phyloP scores from a whole-genome alignment of 2,113 vertebrate species.

The Puma concolor region DNA sequence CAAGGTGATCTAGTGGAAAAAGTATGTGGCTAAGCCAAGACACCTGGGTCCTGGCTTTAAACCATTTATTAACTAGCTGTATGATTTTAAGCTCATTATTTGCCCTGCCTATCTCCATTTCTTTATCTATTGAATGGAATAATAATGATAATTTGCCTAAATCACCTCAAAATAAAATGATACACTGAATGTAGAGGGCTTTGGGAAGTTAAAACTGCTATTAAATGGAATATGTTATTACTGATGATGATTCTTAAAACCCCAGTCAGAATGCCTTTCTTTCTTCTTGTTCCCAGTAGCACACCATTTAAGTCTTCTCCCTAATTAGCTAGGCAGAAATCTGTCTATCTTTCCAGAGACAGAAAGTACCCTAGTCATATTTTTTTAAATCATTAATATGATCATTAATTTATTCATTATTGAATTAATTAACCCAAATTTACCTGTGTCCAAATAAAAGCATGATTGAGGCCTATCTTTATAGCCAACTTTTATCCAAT shows the following conservation, averaged over 20 bases:
- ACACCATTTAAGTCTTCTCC: neutral
- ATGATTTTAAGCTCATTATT: neutral
- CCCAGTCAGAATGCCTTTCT: neutral
- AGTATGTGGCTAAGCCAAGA: neutral
- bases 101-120: neutral
- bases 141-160: conserved; percentile 1
- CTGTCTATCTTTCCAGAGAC: conserved; percentile 14
- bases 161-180: conserved; percentile 16
- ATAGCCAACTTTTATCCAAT: neutral
- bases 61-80: neutral
- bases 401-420: neutral
- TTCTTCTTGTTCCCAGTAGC: neutral
- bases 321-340: neutral
- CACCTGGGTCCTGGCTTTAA: neutral
- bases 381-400: neutral
- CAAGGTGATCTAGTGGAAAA: neutral
- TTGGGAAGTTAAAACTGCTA: neutral
- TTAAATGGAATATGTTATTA: neutral
- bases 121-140: neutral
- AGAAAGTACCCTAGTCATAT: neutral
- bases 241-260: conserved; percentile 23
- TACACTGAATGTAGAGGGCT: neutral
- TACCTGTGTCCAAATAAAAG: neutral
- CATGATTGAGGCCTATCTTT: neutral
- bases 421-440: neutral